phyloP scores from a whole-genome alignment of 2,113 vertebrate species.

The Anolis sagrei region DNA sequence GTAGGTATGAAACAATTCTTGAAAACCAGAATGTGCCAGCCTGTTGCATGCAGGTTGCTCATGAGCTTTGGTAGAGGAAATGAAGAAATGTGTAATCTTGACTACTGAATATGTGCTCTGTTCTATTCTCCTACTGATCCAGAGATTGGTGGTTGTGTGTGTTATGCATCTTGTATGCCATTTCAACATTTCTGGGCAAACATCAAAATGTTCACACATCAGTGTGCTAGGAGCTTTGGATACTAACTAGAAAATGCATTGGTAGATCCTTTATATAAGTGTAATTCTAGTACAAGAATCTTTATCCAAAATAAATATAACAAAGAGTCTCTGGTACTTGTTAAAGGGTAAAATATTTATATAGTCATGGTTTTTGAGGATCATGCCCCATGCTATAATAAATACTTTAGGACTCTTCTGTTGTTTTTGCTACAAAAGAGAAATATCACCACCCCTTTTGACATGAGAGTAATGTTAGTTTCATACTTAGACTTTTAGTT shows the following conservation, averaged over 20 bases:
- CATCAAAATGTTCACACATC: neutral
- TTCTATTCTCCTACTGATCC: neutral
- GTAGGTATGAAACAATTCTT: neutral
- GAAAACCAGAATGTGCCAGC: neutral
- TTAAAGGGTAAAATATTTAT: neutral
- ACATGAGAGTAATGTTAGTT: neutral
- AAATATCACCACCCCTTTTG: neutral
- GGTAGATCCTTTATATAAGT: rapidly evolving
- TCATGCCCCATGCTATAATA: neutral
- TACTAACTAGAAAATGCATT: neutral
- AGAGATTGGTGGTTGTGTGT: neutral
- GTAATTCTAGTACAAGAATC: rapidly evolving
- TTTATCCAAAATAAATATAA: neutral
- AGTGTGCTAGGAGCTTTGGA: rapidly evolving
- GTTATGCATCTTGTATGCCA: neutral
- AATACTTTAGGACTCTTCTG: neutral
- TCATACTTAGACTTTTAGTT: neutral
- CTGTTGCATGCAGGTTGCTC: neutral
- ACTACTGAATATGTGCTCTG: neutral
- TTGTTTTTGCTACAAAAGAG: neutral
- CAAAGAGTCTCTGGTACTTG: neutral
- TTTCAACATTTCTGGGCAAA: neutral
- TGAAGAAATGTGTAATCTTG: neutral
- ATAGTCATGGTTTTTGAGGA: neutral
- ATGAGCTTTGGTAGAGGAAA: neutral